These are phyloP conservation scores for Meriones psammophilus DNA, from an alignment of 2,797 vertebrate genomes.

Conservation along the genomic window DNA sequence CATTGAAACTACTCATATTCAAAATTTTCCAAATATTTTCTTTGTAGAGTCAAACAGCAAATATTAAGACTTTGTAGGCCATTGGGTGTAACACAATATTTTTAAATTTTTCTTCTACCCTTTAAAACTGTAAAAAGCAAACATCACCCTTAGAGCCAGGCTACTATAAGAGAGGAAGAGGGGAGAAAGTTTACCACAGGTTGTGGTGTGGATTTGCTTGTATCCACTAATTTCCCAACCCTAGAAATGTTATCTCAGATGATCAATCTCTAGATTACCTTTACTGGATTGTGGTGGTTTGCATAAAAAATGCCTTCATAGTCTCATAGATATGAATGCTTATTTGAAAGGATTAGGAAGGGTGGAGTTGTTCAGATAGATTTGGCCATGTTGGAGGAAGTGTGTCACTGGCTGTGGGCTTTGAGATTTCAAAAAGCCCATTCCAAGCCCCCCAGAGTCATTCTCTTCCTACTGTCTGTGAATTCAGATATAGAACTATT, in stretches of 20 bases:
- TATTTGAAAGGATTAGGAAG: background rate
- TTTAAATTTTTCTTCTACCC: background rate
- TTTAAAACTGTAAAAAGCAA: background rate
- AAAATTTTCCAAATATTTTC: constrained; percentile 33
- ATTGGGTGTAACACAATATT: background rate
- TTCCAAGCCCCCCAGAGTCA: background rate
- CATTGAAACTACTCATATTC: constrained; percentile 30
- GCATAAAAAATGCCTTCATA: background rate
- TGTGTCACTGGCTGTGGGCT: too few relatives aligned
- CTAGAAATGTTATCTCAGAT: background rate
- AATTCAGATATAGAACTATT: background rate
- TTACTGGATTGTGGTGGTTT: background rate
- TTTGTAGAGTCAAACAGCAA: background rate
- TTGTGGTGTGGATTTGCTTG: background rate
- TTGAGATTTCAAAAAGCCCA: background rate
- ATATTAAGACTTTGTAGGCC: background rate
- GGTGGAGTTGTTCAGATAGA: background rate
- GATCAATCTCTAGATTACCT: background rate
- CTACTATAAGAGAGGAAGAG: background rate
- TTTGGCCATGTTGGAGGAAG: background rate
- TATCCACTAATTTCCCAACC: background rate
- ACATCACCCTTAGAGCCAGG: background rate
- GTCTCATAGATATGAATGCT: background rate
- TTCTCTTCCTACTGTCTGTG: background rate
- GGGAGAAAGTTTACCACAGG: background rate